Base-by-base conservation (phyloP, 2,113 vertebrate genomes). In the Myxocyprinus asiaticus region DNA sequence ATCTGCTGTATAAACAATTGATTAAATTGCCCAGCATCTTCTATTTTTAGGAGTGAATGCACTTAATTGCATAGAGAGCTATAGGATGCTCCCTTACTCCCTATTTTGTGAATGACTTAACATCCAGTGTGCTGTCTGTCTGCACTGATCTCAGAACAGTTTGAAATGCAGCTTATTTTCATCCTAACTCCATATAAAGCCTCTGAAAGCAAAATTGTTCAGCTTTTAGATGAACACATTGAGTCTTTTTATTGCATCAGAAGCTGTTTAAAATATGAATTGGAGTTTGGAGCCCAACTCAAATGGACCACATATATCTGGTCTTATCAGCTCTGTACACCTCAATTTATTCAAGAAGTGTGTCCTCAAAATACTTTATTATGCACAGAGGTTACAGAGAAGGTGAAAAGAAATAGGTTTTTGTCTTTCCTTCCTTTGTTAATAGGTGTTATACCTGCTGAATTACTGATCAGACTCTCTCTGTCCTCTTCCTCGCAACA, bases 381-480 rank as follows among this genome's bases (percentile, higher is more conserved):
- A 66, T 76, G 50, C 9, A 14, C 62, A 53, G 22, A 76, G 62
- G 48, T 76, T 65, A 65, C 17, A 53, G 47, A 53, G 62, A 76
- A 76, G 48, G 74, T 65, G 62, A 76, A 76, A 76, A 44, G 14
- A 64, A 76, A 65, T 65, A 14, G 65, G 48, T 65, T 75, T 63
- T 65, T 65, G 73, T 76, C 47, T 75, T 64, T 53, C 4, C 47
- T 14, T 43, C 62, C 22, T 0, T 15, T 15, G 62, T 44, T 76
- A 65, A 65, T 43, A 65, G 17, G 33, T 64, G 74, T n/a, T 14
- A 50, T 22, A 75, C 17, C 44, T 75, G 59, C 59, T 42, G 47
- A 75, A 15, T 51, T 17, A n/a, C 59, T 75, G 72, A 75, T 63
- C 17, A 75, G 59, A 42, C 59, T 48, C 15, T 8, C 58, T 63